A percentile compares a stretch with the other conserved stretches of the same genome.
Evolutionary conservation across 2,888 invertebrate species (phyloP).

Genomic region (Eristalinus sepulchralis): DNA sequence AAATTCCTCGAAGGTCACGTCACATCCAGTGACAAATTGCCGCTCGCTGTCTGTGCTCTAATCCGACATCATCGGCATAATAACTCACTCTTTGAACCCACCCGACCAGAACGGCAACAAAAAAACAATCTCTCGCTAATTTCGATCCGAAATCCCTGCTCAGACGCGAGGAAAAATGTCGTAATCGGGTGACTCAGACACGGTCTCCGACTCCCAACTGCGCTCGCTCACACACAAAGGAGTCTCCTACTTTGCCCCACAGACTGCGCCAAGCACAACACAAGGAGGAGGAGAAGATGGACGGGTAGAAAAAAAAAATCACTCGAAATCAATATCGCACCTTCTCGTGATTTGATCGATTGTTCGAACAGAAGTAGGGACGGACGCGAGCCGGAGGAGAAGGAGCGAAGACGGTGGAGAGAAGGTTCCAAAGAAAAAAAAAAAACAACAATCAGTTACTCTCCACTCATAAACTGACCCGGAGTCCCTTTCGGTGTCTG

Average conservation of each 20-base stretch:
- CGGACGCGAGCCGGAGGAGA: no score
- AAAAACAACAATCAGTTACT: conserved; percentile 14
- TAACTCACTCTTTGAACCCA: neutral
- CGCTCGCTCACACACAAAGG: conserved; percentile 19
- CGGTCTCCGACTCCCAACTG: neutral
- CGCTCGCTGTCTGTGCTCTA: neutral
- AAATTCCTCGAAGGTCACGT: neutral
- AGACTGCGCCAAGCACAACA: neutral
- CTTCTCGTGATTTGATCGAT: conserved; percentile 51
- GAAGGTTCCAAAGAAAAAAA: no score
- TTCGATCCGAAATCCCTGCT: conserved; percentile 8
- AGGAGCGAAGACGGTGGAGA: neutral
- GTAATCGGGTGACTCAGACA: conserved; percentile 37
- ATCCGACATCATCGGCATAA: neutral
- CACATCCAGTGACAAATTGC: neutral
- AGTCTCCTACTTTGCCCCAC: neutral
- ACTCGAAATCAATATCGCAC: conserved; percentile 29
- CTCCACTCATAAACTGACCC: conserved; percentile 1
- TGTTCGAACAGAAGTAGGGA: conserved; percentile 2
- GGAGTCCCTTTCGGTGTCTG: neutral
- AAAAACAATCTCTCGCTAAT: neutral
- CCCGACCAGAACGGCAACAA: neutral
- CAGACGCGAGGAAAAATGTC: conserved; percentile 24
- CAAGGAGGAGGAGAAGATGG: no score
- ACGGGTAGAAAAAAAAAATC: conserved; percentile 17